Evolutionary conservation across 2,797 vertebrate genomes (phyloP).

Genomic region (Taenioides sp.): DNA sequence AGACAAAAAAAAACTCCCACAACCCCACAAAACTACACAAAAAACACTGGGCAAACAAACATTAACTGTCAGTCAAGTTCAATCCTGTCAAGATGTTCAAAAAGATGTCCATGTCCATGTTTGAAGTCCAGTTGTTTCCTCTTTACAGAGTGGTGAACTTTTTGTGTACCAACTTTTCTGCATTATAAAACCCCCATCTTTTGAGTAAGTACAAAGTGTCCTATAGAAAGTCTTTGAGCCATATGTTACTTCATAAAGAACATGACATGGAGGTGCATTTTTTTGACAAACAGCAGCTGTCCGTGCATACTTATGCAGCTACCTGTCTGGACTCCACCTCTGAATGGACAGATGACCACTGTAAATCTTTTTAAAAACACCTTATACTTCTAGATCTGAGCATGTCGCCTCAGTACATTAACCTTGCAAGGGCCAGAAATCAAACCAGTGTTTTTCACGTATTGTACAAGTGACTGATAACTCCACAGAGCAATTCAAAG

Average conservation of each 20-base stretch:
- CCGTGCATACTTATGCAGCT: conserved; percentile 67
- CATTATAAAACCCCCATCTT: conserved; percentile 42
- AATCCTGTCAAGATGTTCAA: too few relatives aligned
- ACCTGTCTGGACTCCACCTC: conserved; percentile 43
- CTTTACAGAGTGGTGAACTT: too few relatives aligned
- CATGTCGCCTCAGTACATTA: conserved; percentile 66
- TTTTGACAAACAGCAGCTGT: conserved; percentile 74
- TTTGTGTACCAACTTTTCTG: neutral
- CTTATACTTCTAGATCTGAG: conserved; percentile 44
- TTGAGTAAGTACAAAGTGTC: conserved; percentile 55
- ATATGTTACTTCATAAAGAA: conserved; percentile 61
- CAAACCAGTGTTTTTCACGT: conserved; percentile 42
- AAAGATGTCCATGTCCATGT: too few relatives aligned
- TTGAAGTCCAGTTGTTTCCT: too few relatives aligned
- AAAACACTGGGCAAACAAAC: too few relatives aligned
- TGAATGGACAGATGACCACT: conserved; percentile 51
- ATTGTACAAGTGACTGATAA: conserved; percentile 49
- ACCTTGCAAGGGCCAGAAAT: conserved; percentile 57
- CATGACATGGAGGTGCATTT: conserved; percentile 55
- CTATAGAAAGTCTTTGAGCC: conserved; percentile 70
- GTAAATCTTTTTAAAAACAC: conserved; percentile 52
- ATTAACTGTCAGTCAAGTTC: too few relatives aligned
- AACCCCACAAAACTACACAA: too few relatives aligned
- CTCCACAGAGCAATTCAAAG: conserved; percentile 26
- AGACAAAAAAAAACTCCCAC: too few relatives aligned